Evolutionary conservation across 2,113 vertebrate species (phyloP), one percentile per base, ranked within the genome.

Genomic region (Pipa parva): DNA sequence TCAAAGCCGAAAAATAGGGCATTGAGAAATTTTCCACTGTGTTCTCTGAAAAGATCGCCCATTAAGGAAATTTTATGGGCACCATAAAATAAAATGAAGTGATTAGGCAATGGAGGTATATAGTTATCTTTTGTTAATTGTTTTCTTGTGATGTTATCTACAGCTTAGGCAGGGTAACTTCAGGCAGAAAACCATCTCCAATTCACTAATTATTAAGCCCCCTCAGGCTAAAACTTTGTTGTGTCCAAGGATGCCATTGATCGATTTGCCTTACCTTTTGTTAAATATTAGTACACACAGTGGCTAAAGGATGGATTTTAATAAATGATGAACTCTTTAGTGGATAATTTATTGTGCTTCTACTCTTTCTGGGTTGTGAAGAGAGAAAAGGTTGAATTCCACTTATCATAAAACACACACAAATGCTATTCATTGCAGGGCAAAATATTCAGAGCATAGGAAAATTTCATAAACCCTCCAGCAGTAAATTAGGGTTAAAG

Each of bases 1-100:
- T 60, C 56, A 69, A 59, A 68, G 64, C 42, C 25, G 8, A 25
- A 18, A 54, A 5, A 69, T 48, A 58, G 61, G 66, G 65, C 56
- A 51, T 3, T 36, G 17, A 12, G 18, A 13, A 36, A 9, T 36
- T n/a, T 52, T 39, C 31, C 57, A 56, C 65, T 33, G 51, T 51
- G 52, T 13, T 37, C 46, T 59, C 24, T 33, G 22, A 70, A 70
- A 28, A 33, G 39, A 27, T 25, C 58, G 54, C 31, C 36, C 48
- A 42, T 42, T n/a, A 42, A 42, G 8, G 17, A 42, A 22, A 7
- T 45, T 54, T 54, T 39, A 70, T 60, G 55, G n/a, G 18, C 3
- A 21, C 31, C 3, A 11, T 58, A 58, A 58, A 58, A 58, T 31
- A 55, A 31, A 56, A 31, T n/a, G 26, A 12, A 50, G 26, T 39